A percentile compares a stretch with the other conserved stretches of the same genome.
These are phyloP conservation scores for Oreochromis tanganicae DNA, from an alignment of 2,113 vertebrate species.

Conservation along the genomic window DNA sequence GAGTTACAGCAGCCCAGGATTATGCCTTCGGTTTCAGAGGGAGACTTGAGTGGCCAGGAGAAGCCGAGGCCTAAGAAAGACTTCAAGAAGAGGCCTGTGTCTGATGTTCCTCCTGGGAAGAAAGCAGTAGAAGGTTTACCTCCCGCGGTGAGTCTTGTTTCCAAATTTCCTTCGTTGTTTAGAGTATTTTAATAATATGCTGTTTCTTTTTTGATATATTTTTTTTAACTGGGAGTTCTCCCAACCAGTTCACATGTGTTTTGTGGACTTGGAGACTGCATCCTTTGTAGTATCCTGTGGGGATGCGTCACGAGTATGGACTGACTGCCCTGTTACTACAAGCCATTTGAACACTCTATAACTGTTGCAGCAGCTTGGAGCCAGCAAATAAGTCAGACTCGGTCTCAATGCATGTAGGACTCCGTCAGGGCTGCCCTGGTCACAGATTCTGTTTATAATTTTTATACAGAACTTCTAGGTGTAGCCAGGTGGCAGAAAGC, in stretches of 20 bases:
- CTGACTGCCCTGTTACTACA: not conserved
- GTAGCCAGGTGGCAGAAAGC: not conserved
- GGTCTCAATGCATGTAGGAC: not conserved
- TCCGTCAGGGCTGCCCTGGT: not conserved
- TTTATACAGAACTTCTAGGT: not conserved
- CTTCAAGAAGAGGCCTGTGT: conserved; percentile 86
- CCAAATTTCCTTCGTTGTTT: not conserved
- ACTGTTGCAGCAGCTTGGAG: not conserved
- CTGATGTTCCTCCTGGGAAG: conserved; percentile 83
- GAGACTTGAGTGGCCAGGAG: conserved; percentile 82
- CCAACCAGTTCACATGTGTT: not conserved
- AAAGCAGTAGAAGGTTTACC: conserved; percentile 88
- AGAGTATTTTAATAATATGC: not conserved
- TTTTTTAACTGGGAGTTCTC: not conserved
- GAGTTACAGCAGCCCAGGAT: conserved; percentile 76
- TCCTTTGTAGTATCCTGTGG: not conserved
- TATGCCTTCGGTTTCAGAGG: conserved; percentile 87
- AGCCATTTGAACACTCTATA: not conserved
- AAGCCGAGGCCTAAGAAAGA: conserved; percentile 80
- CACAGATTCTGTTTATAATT: not conserved
- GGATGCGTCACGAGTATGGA: not conserved
- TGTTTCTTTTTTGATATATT: not conserved
- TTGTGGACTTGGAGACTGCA: not conserved
- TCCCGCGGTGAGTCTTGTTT: conserved; percentile 78
- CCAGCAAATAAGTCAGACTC: not conserved